Evolutionary conservation across 2,797 vertebrate genomes (phyloP), one percentile per base, ranked within the genome.

Genomic region (Enteromius mattozi): DNA sequence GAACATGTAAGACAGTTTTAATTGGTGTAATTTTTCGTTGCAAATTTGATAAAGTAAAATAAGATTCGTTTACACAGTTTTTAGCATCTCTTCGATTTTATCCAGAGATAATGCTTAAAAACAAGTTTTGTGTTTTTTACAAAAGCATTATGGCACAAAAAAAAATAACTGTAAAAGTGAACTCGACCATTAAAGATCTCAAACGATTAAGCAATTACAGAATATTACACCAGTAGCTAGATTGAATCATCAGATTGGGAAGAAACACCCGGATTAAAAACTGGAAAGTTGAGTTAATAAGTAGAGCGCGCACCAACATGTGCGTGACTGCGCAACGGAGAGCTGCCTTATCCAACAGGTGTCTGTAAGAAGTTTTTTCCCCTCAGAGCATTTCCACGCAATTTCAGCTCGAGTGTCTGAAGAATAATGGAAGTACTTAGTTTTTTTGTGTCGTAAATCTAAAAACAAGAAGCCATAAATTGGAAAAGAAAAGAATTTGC

Each of bases 251-350:
- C 37, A 30, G 51, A 83, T 27, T 56, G 49, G 33, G 37, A 83
- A 59, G 49, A 83, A 78, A 83, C 74, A 83, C 76, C 75, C 68
- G 68, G 80, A 83, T 83, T 83, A 83, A 74, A 65, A 86, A 86
- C 85, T 63, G 75, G 85, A 79, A 86, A 56, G 75, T 63, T 86
- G 68, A 82, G 81, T 71, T n/a, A n/a, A n/a, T 59, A 2, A 12
- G 14, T 4, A 24, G 54, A 76, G 77, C 61, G 49, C 61, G 80
- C 40, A 78, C 13, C 1, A 17, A 74, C 63, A 61, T 78, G 85
- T 40, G 71, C 27, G 24, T 40, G 81, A 19, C 47, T 56, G 82
- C 86, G 77, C 47, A 82, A 77, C 45, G 51, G 56, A 49, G 40
- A 56, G 47, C 54, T 54, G 78, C 12, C 14, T 21, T 59, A 9